Conservation (phyloP, 2,113 vertebrate genomes). For the Cyanoderma ruficeps region DNA sequence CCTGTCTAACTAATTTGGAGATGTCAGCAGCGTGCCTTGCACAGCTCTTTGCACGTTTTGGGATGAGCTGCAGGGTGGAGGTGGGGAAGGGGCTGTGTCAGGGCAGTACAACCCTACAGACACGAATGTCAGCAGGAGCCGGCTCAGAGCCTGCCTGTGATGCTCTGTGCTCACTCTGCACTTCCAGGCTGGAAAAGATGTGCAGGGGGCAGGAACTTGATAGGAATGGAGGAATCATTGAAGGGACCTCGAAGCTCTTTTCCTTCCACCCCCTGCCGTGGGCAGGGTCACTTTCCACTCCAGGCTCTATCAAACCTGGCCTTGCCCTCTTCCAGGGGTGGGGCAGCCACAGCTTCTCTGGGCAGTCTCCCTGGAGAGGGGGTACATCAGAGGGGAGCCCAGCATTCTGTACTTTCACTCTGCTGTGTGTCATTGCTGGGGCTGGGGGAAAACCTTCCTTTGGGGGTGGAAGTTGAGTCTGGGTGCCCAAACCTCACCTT, state of each 20-base stretch:
- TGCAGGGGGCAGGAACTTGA: rapidly evolving
- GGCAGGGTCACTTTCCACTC: background rate
- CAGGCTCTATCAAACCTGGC: rapidly evolving
- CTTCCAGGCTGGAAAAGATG: background rate
- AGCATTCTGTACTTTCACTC: rapidly evolving
- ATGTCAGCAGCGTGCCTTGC: background rate
- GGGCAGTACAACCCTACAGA: background rate
- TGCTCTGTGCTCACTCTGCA: background rate
- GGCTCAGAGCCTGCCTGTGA: background rate
- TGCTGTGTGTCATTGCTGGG: background rate
- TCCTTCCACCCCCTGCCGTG: background rate
- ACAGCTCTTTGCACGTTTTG: background rate
- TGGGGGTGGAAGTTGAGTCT: rapidly evolving
- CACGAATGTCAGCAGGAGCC: background rate
- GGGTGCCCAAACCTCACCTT: background rate
- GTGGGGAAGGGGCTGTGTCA: background rate
- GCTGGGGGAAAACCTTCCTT: background rate
- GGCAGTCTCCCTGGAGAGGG: background rate
- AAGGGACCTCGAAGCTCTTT: background rate
- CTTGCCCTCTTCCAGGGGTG: background rate
- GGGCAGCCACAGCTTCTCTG: background rate
- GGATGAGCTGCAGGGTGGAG: background rate
- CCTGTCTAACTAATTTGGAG: background rate
- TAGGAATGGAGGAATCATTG: background rate
- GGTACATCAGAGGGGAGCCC: rapidly evolving